These are phyloP conservation scores for Isurus oxyrinchus DNA, from an alignment of 2,113 vertebrate genomes.

Conservation along the genomic window DNA sequence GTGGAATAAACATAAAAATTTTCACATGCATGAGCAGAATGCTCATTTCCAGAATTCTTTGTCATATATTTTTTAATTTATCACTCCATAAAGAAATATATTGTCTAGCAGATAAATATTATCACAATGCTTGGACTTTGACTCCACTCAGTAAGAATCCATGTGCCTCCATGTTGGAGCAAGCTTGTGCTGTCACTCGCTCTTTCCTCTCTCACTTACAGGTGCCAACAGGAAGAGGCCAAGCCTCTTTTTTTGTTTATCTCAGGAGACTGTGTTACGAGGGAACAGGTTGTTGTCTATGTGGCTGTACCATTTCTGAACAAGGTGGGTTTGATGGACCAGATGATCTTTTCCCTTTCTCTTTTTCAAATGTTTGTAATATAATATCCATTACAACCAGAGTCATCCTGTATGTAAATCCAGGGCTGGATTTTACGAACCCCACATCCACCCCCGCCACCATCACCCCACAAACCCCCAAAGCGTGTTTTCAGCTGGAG, in stretches of 20 bases:
- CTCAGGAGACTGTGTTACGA: background rate
- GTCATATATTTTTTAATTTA: background rate
- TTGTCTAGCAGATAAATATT: too few species aligned
- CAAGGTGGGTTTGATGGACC: background rate
- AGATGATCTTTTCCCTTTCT: background rate
- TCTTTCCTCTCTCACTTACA: too few species aligned
- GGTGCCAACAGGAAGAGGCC: too few species aligned
- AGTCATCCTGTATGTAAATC: background rate
- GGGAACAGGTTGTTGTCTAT: background rate
- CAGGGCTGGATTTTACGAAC: background rate
- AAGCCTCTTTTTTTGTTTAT: background rate
- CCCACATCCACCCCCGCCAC: too few species aligned
- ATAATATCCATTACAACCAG: too few species aligned
- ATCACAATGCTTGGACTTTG: background rate
- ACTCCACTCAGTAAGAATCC: too few species aligned
- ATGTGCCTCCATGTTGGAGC: too few species aligned
- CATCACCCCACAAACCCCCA: too few species aligned
- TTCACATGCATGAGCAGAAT: background rate
- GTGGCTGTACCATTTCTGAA: background rate
- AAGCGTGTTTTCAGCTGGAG: background rate
- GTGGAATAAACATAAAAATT: background rate
- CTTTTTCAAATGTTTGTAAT: background rate
- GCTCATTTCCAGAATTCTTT: background rate
- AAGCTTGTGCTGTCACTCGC: too few species aligned
- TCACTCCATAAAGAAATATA: background rate